Conservation (phyloP, 2,888 invertebrate genomes). For the Pimpla rufipes region DNA sequence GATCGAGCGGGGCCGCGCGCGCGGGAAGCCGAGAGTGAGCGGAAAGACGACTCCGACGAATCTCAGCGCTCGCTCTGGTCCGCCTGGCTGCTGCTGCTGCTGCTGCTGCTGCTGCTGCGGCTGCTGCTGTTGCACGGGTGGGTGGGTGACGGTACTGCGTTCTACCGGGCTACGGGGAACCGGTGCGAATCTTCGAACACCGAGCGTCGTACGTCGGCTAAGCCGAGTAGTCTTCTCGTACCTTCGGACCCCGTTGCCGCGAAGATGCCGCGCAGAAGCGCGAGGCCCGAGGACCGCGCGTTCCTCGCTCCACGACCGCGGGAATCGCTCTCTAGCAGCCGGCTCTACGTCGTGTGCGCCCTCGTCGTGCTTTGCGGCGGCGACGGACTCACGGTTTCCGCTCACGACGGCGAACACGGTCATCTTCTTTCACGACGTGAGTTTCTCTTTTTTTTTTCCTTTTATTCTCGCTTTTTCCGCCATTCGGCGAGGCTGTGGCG, state of each 20-base stretch:
- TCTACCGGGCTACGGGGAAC: neutral
- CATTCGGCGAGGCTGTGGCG: too few species aligned
- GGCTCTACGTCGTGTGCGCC: slow-evolving; percentile 10
- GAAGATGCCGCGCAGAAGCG: slow-evolving; percentile 52
- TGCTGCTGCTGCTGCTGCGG: slow-evolving; percentile 7
- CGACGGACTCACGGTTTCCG: slow-evolving; percentile 30
- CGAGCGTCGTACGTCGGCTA: neutral
- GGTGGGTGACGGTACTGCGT: slow-evolving; percentile 23
- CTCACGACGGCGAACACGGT: slow-evolving; percentile 41
- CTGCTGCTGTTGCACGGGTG: slow-evolving; percentile 36
- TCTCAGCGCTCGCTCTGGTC: slow-evolving; percentile 21
- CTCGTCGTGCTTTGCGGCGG: slow-evolving; percentile 17
- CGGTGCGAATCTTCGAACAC: slow-evolving; percentile 28
- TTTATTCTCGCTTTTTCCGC: neutral
- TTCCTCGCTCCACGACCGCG: neutral
- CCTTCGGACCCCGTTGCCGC: slow-evolving; percentile 30
- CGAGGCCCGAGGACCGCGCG: slow-evolving; percentile 20
- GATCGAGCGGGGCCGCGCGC: neutral
- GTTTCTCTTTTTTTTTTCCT: slow-evolving; percentile 27
- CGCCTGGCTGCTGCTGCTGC: slow-evolving; percentile 1
- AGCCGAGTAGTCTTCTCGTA: neutral
- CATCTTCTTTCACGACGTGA: slow-evolving; percentile 66
- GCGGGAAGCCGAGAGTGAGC: slow-evolving; percentile 3
- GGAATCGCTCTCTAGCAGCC: neutral
- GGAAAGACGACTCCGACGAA: slow-evolving; percentile 27